phyloP scores from a whole-genome alignment of 2,113 vertebrate species.

The Lamprotornis superbus region DNA sequence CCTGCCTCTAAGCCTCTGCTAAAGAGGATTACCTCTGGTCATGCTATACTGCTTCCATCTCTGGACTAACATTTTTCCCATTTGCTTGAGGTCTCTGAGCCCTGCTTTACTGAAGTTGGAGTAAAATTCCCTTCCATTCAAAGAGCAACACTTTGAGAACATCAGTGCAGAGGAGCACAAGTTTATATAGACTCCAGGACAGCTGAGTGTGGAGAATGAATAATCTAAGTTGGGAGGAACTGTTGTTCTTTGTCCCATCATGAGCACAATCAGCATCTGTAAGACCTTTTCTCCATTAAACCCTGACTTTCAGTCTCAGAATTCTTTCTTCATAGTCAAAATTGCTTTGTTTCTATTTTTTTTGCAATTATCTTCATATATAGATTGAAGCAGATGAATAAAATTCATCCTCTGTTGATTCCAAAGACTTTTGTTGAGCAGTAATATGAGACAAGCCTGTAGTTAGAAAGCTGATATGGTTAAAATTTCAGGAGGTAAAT shows the following conservation, averaged over 20 bases:
- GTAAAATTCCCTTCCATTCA: not conserved
- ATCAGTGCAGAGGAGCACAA: not conserved
- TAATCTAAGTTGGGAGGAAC: not conserved
- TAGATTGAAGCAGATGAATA: not conserved
- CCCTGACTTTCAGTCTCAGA: not conserved
- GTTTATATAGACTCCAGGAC: not conserved
- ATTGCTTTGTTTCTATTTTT: not conserved
- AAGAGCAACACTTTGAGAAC: not conserved
- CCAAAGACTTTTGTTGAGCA: not conserved
- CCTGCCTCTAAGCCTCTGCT: not conserved
- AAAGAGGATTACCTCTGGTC: not conserved
- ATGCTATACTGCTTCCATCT: not conserved
- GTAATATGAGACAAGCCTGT: not conserved
- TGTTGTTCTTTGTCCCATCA: not conserved
- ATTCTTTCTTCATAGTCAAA: not conserved
- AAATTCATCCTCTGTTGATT: constrained; percentile 23
- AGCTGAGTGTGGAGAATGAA: not conserved
- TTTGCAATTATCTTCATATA: not conserved
- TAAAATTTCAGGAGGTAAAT: constrained; percentile 26
- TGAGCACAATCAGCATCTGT: not conserved
- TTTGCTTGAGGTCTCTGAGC: not conserved
- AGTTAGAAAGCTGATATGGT: not conserved
- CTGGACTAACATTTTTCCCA: not conserved
- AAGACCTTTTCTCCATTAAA: not conserved
- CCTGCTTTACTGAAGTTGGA: not conserved